Evolutionary conservation across 2,797 vertebrate species (phyloP), one percentile per base, ranked within the genome.

Genomic region (Hippopotamyrus pictus): DNA sequence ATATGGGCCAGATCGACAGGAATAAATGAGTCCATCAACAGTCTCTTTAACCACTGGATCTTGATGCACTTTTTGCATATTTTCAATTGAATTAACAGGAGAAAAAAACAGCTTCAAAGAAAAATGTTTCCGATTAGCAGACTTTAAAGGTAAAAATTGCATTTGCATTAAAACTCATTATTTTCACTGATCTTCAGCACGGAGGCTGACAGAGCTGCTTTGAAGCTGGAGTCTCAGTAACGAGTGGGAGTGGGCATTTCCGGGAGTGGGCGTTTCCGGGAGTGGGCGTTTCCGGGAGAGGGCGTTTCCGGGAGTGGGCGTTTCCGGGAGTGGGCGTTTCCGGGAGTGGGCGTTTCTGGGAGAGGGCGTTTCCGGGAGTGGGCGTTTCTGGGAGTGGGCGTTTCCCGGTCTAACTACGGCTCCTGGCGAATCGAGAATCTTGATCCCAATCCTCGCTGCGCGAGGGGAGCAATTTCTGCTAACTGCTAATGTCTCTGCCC

Each of bases 91-190:
- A 79, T 79, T 44, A 79, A 41, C 33, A 76, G 17, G 17, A 19
- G 6, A 44, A 19, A 79, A 25, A 25, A 50, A 12, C 83, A 50
- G 22, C 83, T 33, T 51, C 48, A 53, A 25, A 85, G 46, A 14
- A 25, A 85, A 84, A 53, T 29, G 9, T 6, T 50, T 33, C 83
- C 2, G n/a, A 29, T 50, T 33, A 33, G 46, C 50, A 50, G 46
- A 85, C 12, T 85, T 85, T 50, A 50, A 51, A 85, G 12, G 22
- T 76, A 76, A 76, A 73, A 69, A 41, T 76, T 7, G 4, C 73
- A 76, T 76, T 76, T 76, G 73, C 73, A 76, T 76, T 17, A 44
- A 76, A 76, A 44, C 73, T 76, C 73, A 76, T 76, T 76, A 76
- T 76, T 76, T 41, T 17, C 6, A 41, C 33, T 76, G 73, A 79